Evolutionary conservation across 2,888 invertebrate species (phyloP).

Genomic region (Synanthedon tipuliformis): DNA sequence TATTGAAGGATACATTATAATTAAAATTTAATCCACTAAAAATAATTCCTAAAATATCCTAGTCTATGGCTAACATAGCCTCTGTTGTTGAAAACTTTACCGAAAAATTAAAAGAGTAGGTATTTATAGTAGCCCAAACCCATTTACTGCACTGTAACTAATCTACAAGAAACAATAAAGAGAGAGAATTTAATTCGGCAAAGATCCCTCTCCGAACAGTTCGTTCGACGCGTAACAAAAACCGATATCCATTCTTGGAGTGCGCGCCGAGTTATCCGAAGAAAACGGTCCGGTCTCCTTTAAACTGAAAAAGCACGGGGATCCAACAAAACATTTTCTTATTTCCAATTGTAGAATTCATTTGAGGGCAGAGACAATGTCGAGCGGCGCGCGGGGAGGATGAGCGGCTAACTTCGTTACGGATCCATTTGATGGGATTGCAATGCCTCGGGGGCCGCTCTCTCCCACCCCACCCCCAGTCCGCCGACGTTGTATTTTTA

Average conservation of each 20-base stretch:
- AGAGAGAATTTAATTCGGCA: slow-evolving; percentile 29
- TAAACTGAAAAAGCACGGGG: slow-evolving; percentile 65
- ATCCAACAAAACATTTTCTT: slow-evolving; percentile 71
- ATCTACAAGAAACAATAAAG: slow-evolving; percentile 24
- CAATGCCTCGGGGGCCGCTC: slow-evolving; percentile 68
- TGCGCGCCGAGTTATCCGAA: slow-evolving; percentile 44
- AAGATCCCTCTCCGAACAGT: slow-evolving; percentile 31
- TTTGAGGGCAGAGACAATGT: slow-evolving; percentile 71
- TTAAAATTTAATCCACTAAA: no score
- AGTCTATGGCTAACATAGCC: no score
- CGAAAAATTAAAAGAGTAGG: no score
- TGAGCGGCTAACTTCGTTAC: slow-evolving; percentile 79
- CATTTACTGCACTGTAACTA: slow-evolving; percentile 4
- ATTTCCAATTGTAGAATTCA: slow-evolving; percentile 72
- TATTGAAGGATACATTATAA: no score
- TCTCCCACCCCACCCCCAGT: slow-evolving; percentile 25
- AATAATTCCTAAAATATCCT: no score
- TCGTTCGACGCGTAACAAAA: slow-evolving; percentile 18
- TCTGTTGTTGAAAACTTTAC: no score
- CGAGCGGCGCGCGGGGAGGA: slow-evolving; percentile 68
- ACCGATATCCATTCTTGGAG: slow-evolving; percentile 25
- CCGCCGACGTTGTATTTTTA: slow-evolving; percentile 63
- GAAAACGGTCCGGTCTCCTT: slow-evolving; percentile 55
- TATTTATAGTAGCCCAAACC: slow-evolving; percentile 1
- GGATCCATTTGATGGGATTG: slow-evolving; percentile 85